phyloP scores from a whole-genome alignment of 2,888 invertebrate genomes.

The Apantesis nais region DNA sequence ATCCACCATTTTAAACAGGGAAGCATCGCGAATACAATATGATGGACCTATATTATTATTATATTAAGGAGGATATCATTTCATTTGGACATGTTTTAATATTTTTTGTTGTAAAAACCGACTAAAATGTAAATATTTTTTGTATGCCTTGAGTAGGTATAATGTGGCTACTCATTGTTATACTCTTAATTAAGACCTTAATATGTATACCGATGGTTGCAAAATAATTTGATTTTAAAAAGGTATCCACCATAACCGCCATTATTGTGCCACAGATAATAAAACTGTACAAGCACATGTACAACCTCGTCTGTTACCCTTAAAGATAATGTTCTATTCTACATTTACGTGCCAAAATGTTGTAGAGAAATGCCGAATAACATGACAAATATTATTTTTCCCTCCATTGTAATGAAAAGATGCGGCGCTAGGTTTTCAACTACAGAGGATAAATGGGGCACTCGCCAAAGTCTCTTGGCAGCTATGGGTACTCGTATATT shows the following conservation, averaged over 20 bases:
- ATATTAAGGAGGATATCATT: no score
- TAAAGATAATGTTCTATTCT: neutral
- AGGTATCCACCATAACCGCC: neutral
- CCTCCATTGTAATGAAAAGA: neutral
- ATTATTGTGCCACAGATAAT: neutral
- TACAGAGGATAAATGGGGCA: constrained; percentile 7
- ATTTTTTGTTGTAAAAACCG: no score
- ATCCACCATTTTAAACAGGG: no score
- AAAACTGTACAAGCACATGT: neutral
- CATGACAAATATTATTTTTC: constrained; percentile 9
- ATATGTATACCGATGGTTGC: no score
- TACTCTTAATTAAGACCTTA: no score
- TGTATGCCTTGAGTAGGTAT: no score
- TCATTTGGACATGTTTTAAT: no score
- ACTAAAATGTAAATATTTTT: no score
- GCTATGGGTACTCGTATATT: constrained; percentile 1
- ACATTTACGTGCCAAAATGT: constrained; percentile 3
- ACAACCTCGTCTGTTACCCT: neutral
- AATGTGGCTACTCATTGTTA: no score
- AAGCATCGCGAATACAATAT: no score
- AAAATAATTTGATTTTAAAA: no score
- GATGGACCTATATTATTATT: no score
- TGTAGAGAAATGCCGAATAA: neutral
- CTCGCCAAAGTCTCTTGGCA: constrained; percentile 25
- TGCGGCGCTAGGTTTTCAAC: constrained; percentile 3